Percentiles rank a stretch among this genome's conserved stretches.
Evolutionary conservation across 2,797 vertebrate species (phyloP).

Genomic region (Danio albolineatus): DNA sequence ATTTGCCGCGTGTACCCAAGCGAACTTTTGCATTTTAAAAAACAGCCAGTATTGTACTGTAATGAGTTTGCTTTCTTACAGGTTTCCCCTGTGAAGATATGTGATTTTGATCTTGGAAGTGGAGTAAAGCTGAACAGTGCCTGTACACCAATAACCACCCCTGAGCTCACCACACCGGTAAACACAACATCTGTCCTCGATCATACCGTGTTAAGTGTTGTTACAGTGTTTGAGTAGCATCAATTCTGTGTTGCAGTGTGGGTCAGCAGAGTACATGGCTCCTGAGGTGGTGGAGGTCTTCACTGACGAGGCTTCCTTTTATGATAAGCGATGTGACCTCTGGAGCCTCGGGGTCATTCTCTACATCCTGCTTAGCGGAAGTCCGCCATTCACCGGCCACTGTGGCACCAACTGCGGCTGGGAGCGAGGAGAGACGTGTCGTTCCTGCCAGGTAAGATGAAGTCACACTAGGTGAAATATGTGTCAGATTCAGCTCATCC

Average conservation of each 20-base stretch:
- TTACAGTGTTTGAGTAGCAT: background rate
- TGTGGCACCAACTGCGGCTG: conserved; percentile 95
- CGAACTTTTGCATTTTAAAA: too few species aligned
- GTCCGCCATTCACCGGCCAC: conserved; percentile 94
- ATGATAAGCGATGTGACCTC: conserved; percentile 96
- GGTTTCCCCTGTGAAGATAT: conserved; percentile 97
- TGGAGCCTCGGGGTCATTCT: conserved; percentile 98
- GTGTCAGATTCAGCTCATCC: background rate
- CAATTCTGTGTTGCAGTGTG: conserved; percentile 79
- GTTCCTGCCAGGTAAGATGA: conserved; percentile 88
- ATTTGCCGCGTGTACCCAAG: too few species aligned
- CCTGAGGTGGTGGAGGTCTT: conserved; percentile 98
- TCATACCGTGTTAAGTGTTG: background rate
- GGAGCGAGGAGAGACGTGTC: conserved; percentile 94
- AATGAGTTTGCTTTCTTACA: conserved; percentile 62
- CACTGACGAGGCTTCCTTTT: conserved; percentile 96
- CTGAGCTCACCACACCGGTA: conserved; percentile 95
- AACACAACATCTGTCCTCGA: conserved; percentile 31
- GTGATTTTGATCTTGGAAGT: conserved; percentile 97
- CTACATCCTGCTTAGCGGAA: conserved; percentile 95
- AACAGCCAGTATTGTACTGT: background rate
- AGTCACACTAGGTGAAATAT: background rate
- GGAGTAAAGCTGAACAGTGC: conserved; percentile 95
- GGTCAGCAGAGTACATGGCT: conserved; percentile 98
- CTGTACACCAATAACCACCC: conserved; percentile 94